phyloP scores from a whole-genome alignment of 2,797 vertebrate genomes.

The Clarias fuscus region DNA sequence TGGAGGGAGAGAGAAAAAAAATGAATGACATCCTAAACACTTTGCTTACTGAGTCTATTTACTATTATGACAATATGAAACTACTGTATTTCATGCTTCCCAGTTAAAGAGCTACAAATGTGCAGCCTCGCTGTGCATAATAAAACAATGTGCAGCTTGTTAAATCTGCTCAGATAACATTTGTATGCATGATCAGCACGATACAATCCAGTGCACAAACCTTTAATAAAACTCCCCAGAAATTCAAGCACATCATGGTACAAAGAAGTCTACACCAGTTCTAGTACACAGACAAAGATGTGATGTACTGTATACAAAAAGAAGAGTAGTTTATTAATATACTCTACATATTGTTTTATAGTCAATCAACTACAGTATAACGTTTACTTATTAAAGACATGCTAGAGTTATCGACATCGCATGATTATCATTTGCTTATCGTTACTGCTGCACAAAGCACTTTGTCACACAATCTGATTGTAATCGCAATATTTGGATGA shows the following conservation, averaged over 20 bases:
- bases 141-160: no score
- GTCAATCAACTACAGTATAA: neutral
- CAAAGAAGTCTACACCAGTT: neutral
- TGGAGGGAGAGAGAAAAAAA: neutral
- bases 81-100: neutral
- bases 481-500: neutral
- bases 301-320: neutral
- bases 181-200: neutral
- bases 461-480: no score
- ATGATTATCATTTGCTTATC: neutral
- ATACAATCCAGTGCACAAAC: neutral
- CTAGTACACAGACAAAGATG: neutral
- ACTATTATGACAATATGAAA: neutral
- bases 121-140: neutral
- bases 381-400: no score
- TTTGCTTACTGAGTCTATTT: neutral
- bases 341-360: neutral
- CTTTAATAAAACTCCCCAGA: neutral
- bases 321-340: neutral
- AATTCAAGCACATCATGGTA: neutral
- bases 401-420: no score
- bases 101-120: neutral
- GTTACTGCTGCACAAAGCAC: neutral
- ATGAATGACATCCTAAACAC: neutral
- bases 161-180: neutral